Evolutionary conservation across 1,140 invertebrate genomes (phyloP).

Genomic region (Tetragnatha versicolor): DNA sequence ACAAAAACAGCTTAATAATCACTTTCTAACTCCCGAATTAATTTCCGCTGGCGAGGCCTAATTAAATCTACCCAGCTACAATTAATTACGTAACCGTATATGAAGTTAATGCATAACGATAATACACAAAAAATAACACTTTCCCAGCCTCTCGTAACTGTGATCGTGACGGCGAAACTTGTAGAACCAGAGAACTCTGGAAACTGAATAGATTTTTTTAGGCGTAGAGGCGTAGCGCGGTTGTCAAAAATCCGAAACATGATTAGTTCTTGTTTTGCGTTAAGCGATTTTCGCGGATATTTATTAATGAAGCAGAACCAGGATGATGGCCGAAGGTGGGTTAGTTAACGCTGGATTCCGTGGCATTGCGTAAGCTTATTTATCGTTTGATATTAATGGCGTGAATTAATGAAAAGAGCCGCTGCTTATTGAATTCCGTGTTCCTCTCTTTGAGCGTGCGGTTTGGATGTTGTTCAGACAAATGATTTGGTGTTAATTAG

Average conservation of each 20-base stretch:
- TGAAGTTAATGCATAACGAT: conserved; percentile 19
- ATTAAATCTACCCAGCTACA: conserved; percentile 26
- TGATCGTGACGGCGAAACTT: not conserved
- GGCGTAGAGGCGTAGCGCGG: conserved; percentile 5
- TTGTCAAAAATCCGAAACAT: conserved; percentile 24
- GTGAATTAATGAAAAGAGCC: no score
- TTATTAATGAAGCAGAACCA: conserved; percentile 32
- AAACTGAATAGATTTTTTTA: conserved; percentile 36
- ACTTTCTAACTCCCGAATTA: no score
- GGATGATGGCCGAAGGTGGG: not conserved
- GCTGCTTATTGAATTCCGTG: no score
- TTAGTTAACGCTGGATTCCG: conserved; percentile 12
- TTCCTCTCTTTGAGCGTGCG: no score
- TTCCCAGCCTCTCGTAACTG: not conserved
- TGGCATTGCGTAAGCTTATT: no score
- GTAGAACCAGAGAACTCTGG: not conserved
- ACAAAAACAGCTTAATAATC: no score
- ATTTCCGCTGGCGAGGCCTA: conserved; percentile 1
- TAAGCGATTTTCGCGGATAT: conserved; percentile 22
- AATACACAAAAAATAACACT: not conserved
- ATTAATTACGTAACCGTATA: conserved; percentile 22
- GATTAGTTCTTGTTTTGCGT: conserved; percentile 13
- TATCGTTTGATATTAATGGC: no score
- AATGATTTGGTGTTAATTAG: no score
- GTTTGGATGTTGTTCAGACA: no score